A percentile compares a stretch with the other conserved stretches of the same genome.
Evolutionary conservation across 1,140 invertebrate species (phyloP).

Genomic region (Littorina saxatilis): DNA sequence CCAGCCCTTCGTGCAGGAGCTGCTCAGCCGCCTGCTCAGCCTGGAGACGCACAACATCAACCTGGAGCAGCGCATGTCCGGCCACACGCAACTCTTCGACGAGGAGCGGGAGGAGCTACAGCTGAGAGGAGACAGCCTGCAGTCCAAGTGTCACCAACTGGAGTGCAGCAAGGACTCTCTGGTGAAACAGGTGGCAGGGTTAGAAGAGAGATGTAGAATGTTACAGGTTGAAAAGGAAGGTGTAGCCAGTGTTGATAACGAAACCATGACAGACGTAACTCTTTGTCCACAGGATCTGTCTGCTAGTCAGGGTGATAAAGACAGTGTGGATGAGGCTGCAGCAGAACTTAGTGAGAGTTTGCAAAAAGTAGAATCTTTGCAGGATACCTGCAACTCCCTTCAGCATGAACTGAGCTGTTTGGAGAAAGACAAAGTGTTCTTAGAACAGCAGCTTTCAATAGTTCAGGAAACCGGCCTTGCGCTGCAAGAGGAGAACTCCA

Average conservation of each 20-base stretch:
- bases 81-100: constrained; percentile 44
- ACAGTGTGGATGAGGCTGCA: not conserved
- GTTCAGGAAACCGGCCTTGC: not conserved
- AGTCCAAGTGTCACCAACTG: constrained; percentile 44
- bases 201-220: not conserved
- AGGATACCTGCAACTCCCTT: not conserved
- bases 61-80: constrained; percentile 43
- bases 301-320: not conserved
- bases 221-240: too few species aligned
- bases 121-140: constrained; percentile 45
- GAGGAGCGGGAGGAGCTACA: constrained; percentile 50
- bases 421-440: not conserved
- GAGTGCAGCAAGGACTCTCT: constrained; percentile 28
- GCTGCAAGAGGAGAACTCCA: not conserved
- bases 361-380: not conserved
- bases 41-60: constrained; percentile 37
- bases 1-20: constrained; percentile 11
- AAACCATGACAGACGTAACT: not conserved
- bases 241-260: too few species aligned
- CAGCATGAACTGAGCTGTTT: not conserved
- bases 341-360: too few species aligned
- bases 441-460: not conserved
- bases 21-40: constrained; percentile 25
- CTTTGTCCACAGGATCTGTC: not conserved
- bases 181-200: not conserved